Base-by-base conservation (phyloP, 2,888 invertebrate species). In the Leptothorax acervorum region DNA sequence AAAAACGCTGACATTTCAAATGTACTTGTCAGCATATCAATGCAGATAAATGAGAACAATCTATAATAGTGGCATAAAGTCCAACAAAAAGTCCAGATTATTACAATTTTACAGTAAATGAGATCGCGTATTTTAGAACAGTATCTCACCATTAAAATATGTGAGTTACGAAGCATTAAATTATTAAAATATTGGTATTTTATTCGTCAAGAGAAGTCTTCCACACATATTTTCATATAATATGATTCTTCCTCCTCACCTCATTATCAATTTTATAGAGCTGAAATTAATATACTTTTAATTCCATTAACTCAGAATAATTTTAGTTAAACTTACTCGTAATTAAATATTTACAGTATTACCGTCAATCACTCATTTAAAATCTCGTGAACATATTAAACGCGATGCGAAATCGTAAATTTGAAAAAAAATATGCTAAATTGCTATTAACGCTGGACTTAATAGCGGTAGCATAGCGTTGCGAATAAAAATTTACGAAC, bases 1-100 rank as follows among this genome's bases (percentile, higher is more conserved):
- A 81, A 71, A 71, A 71, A 70, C 31, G 8, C 45, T 35, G 45
- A 18, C 60, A 62, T 28, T 48, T 81, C 15, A 81, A 81, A 39
- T 60, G 35, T 48, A 79, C n/a, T 48, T 18, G 45, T 62, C 71
- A 70, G 45, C 11, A 11, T 48, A 48, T 57, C 70, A 79, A 70
- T 79, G 28, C 39, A 39, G 12, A 71, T 48, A 39, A 70, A 62
- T 70, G 57, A 57, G 8, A 8, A 9, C 18, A 18, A 48, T 23
- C 71, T 60, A 48, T 60, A 60, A 39, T 23, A 70, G 18, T 8
- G 23, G 12, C 6, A 2, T 18, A 18, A n/a, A 48, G 48, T 2
- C 6, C 51, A 42, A 39, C 0, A 42, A 57, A 45, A 63, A 65
- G 39, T 66, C 8, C 8, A 55, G 4, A 60, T 79, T 18, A 12